Evolutionary conservation across 2,113 vertebrate genomes (phyloP).

Genomic region (Galeopterus variegatus): DNA sequence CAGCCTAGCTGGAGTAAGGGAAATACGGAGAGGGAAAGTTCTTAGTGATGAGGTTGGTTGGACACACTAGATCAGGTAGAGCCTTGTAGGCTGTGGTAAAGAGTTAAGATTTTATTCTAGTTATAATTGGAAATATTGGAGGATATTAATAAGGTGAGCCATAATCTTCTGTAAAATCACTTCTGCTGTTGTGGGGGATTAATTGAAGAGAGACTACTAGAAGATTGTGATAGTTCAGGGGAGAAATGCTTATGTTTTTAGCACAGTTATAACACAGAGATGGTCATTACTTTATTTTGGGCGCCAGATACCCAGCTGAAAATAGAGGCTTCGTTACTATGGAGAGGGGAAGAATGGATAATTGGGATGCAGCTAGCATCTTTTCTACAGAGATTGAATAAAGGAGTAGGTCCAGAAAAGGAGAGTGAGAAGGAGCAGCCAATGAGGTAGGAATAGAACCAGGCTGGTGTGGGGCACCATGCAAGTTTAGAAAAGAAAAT

Average conservation of each 20-base stretch:
- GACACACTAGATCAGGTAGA: not conserved
- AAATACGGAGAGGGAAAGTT: not conserved
- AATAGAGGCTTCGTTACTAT: not conserved
- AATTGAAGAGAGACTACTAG: not conserved
- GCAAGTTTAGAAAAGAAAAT: not conserved
- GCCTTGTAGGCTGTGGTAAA: not conserved
- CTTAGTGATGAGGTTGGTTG: not conserved
- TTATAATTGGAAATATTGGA: not conserved
- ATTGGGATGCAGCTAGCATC: not conserved
- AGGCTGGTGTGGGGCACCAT: not conserved
- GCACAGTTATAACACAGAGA: not conserved
- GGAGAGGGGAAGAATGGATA: not conserved
- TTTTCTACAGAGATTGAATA: not conserved
- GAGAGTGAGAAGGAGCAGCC: not conserved
- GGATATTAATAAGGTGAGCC: not conserved
- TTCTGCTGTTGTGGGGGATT: not conserved
- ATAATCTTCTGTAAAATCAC: not conserved
- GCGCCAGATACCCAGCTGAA: not conserved
- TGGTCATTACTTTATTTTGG: not conserved
- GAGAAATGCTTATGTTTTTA: not conserved
- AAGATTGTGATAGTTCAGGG: not conserved
- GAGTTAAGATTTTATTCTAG: not conserved
- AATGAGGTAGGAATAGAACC: not conserved
- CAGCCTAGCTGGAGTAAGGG: not conserved
- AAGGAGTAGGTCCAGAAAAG: not conserved